phyloP scores from a whole-genome alignment of 2,888 invertebrate genomes.

The Congeria kusceri region DNA sequence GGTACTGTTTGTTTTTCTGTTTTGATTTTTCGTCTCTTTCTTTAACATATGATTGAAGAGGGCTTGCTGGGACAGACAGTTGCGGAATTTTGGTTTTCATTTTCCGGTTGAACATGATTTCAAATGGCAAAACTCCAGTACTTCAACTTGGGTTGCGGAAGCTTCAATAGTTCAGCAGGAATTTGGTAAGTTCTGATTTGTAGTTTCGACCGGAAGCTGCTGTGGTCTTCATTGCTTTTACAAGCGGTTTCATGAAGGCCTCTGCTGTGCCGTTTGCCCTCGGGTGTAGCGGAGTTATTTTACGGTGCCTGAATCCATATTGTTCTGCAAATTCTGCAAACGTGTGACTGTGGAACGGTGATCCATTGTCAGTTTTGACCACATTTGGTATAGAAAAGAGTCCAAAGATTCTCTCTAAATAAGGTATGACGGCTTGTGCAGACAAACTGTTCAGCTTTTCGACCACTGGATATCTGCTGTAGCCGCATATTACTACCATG shows the following conservation, averaged over 20 bases:
- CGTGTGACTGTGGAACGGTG: slow-evolving; percentile 44
- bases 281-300: slow-evolving; percentile 37
- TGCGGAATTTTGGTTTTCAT: slow-evolving; percentile 22
- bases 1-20: slow-evolving; percentile 7
- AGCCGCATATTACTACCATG: slow-evolving; percentile 64
- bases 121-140: slow-evolving; percentile 5
- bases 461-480: slow-evolving; percentile 58
- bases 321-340: slow-evolving; percentile 43
- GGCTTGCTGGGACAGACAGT: background rate
- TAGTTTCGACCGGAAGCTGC: background rate
- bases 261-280: background rate
- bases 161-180: slow-evolving; percentile 3
- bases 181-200: too few relatives aligned
- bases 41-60: too few relatives aligned
- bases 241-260: slow-evolving; percentile 11
- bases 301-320: slow-evolving; percentile 38
- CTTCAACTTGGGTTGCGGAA: slow-evolving; percentile 8
- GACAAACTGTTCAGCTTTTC: slow-evolving; percentile 48
- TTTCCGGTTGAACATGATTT: slow-evolving; percentile 6
- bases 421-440: slow-evolving; percentile 45
- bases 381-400: slow-evolving; percentile 51
- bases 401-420: slow-evolving; percentile 52
- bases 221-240: slow-evolving; percentile 6
- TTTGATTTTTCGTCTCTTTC: background rate
- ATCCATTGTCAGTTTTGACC: slow-evolving; percentile 59